Evolutionary conservation across 1,140 invertebrate species (phyloP), one percentile per base, ranked within the genome.

Genomic region (Leptoteleia sp.): DNA sequence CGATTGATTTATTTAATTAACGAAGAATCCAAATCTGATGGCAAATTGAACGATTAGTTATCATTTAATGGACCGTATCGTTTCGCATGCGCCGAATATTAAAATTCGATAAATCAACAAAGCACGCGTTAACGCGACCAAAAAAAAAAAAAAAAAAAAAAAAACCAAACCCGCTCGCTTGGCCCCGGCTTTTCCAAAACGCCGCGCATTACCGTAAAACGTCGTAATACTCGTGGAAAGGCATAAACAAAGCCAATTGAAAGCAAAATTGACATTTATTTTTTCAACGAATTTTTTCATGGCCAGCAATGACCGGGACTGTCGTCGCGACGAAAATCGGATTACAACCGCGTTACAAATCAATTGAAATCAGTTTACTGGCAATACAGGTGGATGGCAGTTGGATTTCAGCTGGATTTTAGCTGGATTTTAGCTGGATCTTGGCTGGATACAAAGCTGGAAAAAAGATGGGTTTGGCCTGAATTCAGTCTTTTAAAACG

Each of bases 171-270:
- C n/a, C n/a, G n/a, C n/a, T n/a, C n/a, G n/a, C n/a, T n/a, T n/a
- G n/a, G n/a, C n/a, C n/a, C n/a, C n/a, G 17, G 40, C 9, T n/a
- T 43, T 19, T 43, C 40, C 40, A 43, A 43, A 43, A 43, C 17
- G 22, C 22, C 22, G 40, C 17, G 16, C 40, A 43, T 43, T 43
- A 43, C 40, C 16, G 40, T 43, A 43, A 43, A 43, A 43, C 9
- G 40, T 22, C 9, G 17, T 22, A 19, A 16, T 16, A 43, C 40
- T 19, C 16, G 0, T n/a, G n/a, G n/a, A n/a, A 43, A 22, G 22
- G 22, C 17, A 43, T 17, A 43, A 43, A 43, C 40, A 43, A 35
- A 35, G 11, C 33, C 33, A 12, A n/a, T 12, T 3, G 9, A 3
- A 11, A 43, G 1, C 40, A 22, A 40, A 40, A 43, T 43, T 11